phyloP scores from a whole-genome alignment of 2,113 vertebrate species.

The Tetrax tetrax region DNA sequence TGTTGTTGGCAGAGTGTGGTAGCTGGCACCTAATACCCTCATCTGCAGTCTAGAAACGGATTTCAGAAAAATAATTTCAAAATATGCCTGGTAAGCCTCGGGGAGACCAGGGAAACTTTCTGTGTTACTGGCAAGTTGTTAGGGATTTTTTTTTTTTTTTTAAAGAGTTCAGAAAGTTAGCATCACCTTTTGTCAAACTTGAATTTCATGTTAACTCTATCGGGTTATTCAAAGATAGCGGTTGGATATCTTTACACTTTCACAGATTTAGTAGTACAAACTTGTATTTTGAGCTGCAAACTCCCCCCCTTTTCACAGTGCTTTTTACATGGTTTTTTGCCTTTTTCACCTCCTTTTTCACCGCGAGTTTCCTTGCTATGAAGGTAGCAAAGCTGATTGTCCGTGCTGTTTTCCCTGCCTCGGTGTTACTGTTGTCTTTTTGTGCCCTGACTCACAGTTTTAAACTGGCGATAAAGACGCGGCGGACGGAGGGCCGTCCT shows the following conservation, averaged over 20 bases:
- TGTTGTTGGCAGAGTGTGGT: neutral
- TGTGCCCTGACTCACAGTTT: rapidly evolving
- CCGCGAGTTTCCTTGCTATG: rapidly evolving
- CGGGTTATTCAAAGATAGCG: neutral
- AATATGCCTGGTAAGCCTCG: neutral
- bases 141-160: neutral
- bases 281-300: neutral
- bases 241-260: neutral
- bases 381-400: neutral
- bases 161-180: neutral
- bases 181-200: neutral
- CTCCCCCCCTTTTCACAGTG: rapidly evolving
- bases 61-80: neutral
- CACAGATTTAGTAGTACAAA: neutral
- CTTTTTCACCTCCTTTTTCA: neutral
- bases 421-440: rapidly evolving
- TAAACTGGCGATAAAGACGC: rapidly evolving
- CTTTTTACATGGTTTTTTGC: neutral
- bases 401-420: rapidly evolving
- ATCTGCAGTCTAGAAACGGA: neutral
- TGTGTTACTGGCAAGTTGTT: neutral
- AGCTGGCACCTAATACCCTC: neutral
- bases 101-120: neutral
- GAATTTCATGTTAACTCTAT: neutral
- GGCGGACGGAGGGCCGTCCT: neutral